Evolutionary conservation across 2,888 invertebrate species (phyloP).

Genomic region (Atrina japonica): DNA sequence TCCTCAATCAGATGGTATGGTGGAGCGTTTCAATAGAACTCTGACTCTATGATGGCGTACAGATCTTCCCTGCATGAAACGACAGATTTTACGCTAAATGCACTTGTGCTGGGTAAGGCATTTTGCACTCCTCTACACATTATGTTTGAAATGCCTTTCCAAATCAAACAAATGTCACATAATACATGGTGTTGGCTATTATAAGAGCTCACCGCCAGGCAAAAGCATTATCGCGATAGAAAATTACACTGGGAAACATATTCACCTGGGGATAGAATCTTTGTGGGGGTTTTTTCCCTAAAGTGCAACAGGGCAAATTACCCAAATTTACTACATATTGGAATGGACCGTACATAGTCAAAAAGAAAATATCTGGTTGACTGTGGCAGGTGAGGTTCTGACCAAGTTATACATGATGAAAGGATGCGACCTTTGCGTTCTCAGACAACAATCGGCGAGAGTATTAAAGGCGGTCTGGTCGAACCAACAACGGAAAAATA

Average conservation of each 20-base stretch:
- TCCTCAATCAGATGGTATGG: constrained; percentile 25
- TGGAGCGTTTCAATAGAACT: no score
- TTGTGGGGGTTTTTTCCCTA: constrained; percentile 18
- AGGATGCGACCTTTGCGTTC: constrained; percentile 17
- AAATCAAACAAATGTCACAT: constrained; percentile 6
- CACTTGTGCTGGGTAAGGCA: constrained; percentile 7
- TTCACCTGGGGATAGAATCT: constrained; percentile 10
- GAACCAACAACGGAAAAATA: background rate
- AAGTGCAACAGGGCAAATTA: background rate
- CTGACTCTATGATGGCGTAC: background rate
- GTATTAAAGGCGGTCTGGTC: background rate
- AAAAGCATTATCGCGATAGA: constrained; percentile 1
- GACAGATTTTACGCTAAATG: background rate
- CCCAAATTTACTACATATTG: constrained; percentile 10
- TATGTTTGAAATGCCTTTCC: constrained; percentile 7
- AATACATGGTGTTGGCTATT: constrained; percentile 6
- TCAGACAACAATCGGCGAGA: background rate
- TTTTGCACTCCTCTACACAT: constrained; percentile 4
- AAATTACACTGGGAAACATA: constrained; percentile 5
- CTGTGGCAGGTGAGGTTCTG: background rate
- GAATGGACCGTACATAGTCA: constrained; percentile 10
- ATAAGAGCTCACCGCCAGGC: background rate
- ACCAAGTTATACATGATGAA: constrained; percentile 6
- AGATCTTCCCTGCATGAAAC: constrained; percentile 2
- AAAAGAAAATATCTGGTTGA: constrained; percentile 3